Base-by-base conservation (phyloP, 2,888 invertebrate genomes). In the Drosophila formosana region DNA sequence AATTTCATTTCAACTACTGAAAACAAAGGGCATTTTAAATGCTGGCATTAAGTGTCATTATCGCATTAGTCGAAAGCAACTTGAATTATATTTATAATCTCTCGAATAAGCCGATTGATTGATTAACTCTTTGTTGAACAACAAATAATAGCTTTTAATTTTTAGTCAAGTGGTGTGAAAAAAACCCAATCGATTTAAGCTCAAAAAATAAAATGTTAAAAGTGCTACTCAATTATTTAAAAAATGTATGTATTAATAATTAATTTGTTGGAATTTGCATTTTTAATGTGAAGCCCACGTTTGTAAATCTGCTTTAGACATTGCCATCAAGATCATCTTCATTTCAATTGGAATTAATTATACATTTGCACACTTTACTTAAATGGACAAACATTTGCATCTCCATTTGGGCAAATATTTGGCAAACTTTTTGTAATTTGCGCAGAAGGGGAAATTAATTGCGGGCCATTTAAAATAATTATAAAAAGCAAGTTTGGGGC, bases 381-480 rank as follows among this genome's bases (percentile, higher is more conserved):
- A 75, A 72, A 72, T 72, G 77, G 60, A 55, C 51, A 62, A 76
- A 68, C 73, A 75, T 75, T 75, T 76, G 25, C 64, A 65, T 50
- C 58, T 72, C 34, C 52, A 75, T 75, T 68, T 62, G 53, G 46
- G 50, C 52, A 73, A 68, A 68, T 68, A 72, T 72, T 73, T 65
- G 51, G 51, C 34, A 11, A 67, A 75, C 43, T 75, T 75, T 66
- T 52, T 43, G 52, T 18, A 11, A 34, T 1, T 18, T 4, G 1
- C 9, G n/a, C 18, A 13, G 53, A 6, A 2, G 9, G 11, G 11
- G 18, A 25, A 13, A 76, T 76, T 62, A 72, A 85, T 82, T 65
- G 65, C 55, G 53, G 52, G 46, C 53, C 63, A 76, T 78, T 79
- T 64, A 13, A 76, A 69, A 80, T 73, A 68, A 66, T 63, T 68